A percentile compares a stretch with the other conserved stretches of the same genome.
phyloP scores from a whole-genome alignment of 2,113 vertebrate genomes.

The Morone chrysops region DNA sequence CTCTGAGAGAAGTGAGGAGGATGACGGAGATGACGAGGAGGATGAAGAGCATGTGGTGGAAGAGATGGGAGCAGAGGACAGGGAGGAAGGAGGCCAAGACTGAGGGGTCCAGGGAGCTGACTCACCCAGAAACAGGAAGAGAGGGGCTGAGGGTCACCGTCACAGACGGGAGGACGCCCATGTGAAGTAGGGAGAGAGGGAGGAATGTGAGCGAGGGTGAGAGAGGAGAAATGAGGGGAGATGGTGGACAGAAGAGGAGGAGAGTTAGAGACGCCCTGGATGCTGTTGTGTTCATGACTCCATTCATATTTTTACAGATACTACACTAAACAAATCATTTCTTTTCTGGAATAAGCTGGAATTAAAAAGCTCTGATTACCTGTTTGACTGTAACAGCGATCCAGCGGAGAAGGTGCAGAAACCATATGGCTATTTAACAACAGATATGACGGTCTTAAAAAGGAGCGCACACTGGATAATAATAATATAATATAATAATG shows the following conservation, averaged over 20 bases:
- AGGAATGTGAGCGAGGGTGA: constrained; percentile 49
- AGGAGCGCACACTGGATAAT: not conserved
- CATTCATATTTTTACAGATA: constrained; percentile 1
- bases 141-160: constrained; percentile 19
- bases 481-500: too few relatives aligned
- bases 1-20: constrained; percentile 62
- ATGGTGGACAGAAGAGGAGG: not conserved
- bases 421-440: not conserved
- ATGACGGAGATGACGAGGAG: constrained; percentile 48
- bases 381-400: not conserved
- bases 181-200: constrained; percentile 64
- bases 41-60: constrained; percentile 51
- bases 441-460: not conserved
- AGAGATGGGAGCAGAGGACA: constrained; percentile 39
- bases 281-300: not conserved
- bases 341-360: not conserved
- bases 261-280: not conserved
- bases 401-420: not conserved
- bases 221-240: not conserved
- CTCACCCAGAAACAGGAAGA: constrained; percentile 53
- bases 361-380: not conserved
- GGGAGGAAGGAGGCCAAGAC: constrained; percentile 47
- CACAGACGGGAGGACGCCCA: constrained; percentile 3
- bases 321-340: not conserved
- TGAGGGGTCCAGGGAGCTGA: constrained; percentile 49